Base-by-base conservation (phyloP, 1,140 invertebrate species). In the Tetramorium parvispinum region DNA sequence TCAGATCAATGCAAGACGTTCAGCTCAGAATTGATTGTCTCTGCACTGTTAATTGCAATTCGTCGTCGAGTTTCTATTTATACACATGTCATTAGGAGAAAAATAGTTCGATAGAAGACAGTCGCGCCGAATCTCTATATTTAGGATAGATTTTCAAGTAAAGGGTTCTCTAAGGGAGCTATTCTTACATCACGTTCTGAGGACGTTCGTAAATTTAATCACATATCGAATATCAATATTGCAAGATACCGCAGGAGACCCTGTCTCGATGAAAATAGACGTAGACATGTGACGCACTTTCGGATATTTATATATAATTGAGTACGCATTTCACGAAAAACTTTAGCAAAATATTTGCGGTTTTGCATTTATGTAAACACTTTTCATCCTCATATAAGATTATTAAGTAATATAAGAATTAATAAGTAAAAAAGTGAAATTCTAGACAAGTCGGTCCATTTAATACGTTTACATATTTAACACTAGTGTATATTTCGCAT, bases 141-240 rank as follows among this genome's bases (percentile, higher is more conserved):
- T 46, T n/a, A 11, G 37, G 5, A 40, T 16, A 46, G 7, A 68
- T 68, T 53, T 53, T 27, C 43, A 8, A 40, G 21, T 68, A 40
- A 43, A 55, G 43, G n/a, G 6, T 70, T 43, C 0, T 40, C 16
- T 46, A 27, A 18, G 24, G 4, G 4, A 40, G n/a, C 27, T 53
- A 53, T 68, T 70, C 59, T 81, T 55, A 55, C n/a, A n/a, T n/a
- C 10, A 49, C 16, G 7, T 37, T 81, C 21, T 18, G 18, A 46
- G 32, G 32, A 5, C 21, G 13, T 55, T 66, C 77, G 27, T 40
- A 65, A 78, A 70, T 70, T 70, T 70, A 81, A 81, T 81, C 49
- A 13, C 32, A 27, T 43, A 68, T 68, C 27, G 63, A 68, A 68
- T 79, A 79, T 66, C 46, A 79, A 81, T 81, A 81, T 55, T 21